Percentiles rank a stretch among this genome's conserved stretches.
Conservation (phyloP, 2,113 vertebrate species). For the Rhagologus leucostigma region DNA sequence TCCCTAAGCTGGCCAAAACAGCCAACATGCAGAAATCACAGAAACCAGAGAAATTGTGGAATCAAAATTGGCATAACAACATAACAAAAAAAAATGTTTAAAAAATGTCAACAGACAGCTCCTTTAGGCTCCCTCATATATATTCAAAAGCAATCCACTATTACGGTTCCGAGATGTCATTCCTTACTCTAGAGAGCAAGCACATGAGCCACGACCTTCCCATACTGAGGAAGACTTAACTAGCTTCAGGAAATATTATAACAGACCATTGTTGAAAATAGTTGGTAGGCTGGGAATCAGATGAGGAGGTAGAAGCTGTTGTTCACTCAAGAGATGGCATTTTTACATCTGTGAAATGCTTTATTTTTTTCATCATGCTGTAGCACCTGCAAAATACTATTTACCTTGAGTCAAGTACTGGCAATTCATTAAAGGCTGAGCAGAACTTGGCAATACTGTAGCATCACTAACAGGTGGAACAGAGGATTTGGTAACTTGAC, state of each 20-base stretch:
- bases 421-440: background rate
- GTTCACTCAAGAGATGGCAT: background rate
- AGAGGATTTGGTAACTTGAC: background rate
- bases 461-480: background rate
- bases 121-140: background rate
- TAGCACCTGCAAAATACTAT: background rate
- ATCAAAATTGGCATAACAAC: background rate
- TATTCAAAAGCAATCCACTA: background rate
- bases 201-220: background rate
- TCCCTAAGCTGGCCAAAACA: background rate
- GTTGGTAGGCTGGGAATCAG: background rate
- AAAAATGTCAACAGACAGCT: background rate
- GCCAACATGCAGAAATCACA: background rate
- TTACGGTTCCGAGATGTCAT: background rate
- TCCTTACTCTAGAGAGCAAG: background rate
- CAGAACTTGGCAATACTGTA: background rate
- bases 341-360: background rate
- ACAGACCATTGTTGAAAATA: background rate
- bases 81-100: rapidly evolving
- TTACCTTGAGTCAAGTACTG: rapidly evolving
- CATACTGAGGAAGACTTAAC: background rate
- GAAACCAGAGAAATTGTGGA: background rate
- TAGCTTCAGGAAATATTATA: background rate
- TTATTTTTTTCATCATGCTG: background rate
- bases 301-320: background rate